Evolutionary conservation across 1,140 invertebrate genomes (phyloP), one percentile per base, ranked within the genome.

Genomic region (Zophobas atratus): DNA sequence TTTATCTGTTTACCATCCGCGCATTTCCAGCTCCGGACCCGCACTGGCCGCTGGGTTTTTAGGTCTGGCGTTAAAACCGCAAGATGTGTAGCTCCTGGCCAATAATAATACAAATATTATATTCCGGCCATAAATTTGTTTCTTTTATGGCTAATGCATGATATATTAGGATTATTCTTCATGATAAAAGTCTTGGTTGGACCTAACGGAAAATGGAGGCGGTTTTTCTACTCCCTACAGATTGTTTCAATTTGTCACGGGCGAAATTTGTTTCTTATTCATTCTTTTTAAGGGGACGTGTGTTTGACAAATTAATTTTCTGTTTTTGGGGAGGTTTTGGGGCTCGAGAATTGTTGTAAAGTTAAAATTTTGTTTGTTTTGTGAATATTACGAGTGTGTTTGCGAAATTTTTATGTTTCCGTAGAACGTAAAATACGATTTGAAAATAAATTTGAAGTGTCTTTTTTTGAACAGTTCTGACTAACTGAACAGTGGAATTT

Each of bases 161-260:
- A 67, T 43, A 67, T 67, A 67, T 67, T 67, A 39, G 38, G 60
- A 67, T 43, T 67, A 67, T 67, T 67, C 39, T 67, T 67, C 39
- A 67, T 43, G 60, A 67, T 67, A 43, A 43, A 67, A 36, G 39
- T 67, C 6, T 34, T 43, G 49, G 49, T 67, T 39, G 60, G n/a
- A 36, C 39, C 60, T 5, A 34, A 55, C 33, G 2, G 20, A 39
- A 67, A 67, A 6, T n/a, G 8, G 8, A 8, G 38, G 43, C 36
- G 43, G 20, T 67, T 67, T 36, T 41, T 32, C 33, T 33, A 20
- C 39, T 32, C 60, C 33, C 38, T 8, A n/a, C 38, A 39, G 20
- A 63, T 63, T 63, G 4, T 38, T 67, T 6, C 33, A n/a, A 32
- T 67, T 43, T 67, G 38, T 67, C 56, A 60, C 53, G 35, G 53